Base-by-base conservation (phyloP, 1,140 invertebrate genomes). In the Tigriopus japonicus region DNA sequence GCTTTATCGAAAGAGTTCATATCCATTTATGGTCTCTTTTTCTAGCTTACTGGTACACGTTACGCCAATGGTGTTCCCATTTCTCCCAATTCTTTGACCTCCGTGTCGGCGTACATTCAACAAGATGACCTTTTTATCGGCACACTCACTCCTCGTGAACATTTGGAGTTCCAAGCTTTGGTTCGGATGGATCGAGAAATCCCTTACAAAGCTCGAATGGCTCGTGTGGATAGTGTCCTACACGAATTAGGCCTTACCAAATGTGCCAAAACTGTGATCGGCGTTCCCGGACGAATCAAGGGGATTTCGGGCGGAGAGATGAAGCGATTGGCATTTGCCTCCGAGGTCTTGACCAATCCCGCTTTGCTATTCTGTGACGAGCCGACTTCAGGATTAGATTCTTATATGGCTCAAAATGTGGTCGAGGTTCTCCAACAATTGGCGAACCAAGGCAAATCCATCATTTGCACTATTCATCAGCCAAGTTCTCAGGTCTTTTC, bases 331-430 rank as follows among this genome's bases (percentile, higher is more conserved):
- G 84, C 91, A 0, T 95, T 97, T 72, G 93, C 91, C 28, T 87
- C 88, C 0, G 93, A 97, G 76, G 74, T 96, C 17, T 74, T 97
- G 19, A 97, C 90, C 0, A 85, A 97, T 75, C 93, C 94, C 1
- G 84, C 88, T 1, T 72, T 98, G 41, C 80, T 98, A 78, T 91
- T 98, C 69, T 97, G 92, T 71, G 94, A 98, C 70, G 94, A 98
- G 69, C 92, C 93, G 1, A 98, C 94, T 0, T 94, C 75, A 21
- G 78, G 94, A 78, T 71, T 96, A 49, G 93, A 98, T 70, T 87
- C 91, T 0, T 91, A 81, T 66, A 93, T 91, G 67, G 92, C 92
- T 0, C 81, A 84, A 65, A 94, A 88, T 69, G 86, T 96, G 15
- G 81, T 96, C 14, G 81, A 83, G 67, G 83, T 87, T 63, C 71